Evolutionary conservation across 2,888 invertebrate genomes (phyloP), one percentile per base, ranked within the genome.

Genomic region (Mechanitis messenoides): DNA sequence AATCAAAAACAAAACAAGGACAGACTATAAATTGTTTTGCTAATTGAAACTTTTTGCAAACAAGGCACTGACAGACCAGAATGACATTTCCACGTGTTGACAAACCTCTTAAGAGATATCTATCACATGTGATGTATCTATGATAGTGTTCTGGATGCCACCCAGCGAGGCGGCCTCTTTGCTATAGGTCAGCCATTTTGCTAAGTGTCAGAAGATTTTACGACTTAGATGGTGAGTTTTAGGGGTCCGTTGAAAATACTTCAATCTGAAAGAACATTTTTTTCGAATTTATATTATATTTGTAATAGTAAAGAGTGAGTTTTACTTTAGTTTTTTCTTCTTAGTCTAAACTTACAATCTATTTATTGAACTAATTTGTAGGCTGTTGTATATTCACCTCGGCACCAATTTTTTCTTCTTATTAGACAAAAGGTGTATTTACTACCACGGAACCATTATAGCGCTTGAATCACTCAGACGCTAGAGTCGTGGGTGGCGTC

Each of bases 131-230:
- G 71, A 74, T 70, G 66, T 68, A 73, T 69, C 65, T 60, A 59
- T 68, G 61, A 63, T 57, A 59, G 50, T 45, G 63, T 28, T 47
- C 47, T 35, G 56, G 55, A 70, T 70, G 68, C 79, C 79, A 79
- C 81, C 80, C 80, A 78, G 68, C 69, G 77, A 33, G 33, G 61
- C 66, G 69, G 71, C 63, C 31, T 54, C 64, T 69, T 73, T 70
- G 72, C 58, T 65, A 72, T 77, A 76, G 63, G 60, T 66, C 59
- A 67, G 65, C 54, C 62, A 65, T 73, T 74, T 72, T 62, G 75
- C 74, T 75, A 73, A 75, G 75, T 74, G 74, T 71, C 62, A 62
- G 54, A 50, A 61, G 64, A 63, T 65, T 67, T 68, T 65, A 68
- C 64, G 59, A 64, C 54, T 55, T 56, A 55, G 53, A 59, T 53